Base-by-base conservation (phyloP, 1,140 invertebrate species). In the Acromyrmex heyeri region DNA sequence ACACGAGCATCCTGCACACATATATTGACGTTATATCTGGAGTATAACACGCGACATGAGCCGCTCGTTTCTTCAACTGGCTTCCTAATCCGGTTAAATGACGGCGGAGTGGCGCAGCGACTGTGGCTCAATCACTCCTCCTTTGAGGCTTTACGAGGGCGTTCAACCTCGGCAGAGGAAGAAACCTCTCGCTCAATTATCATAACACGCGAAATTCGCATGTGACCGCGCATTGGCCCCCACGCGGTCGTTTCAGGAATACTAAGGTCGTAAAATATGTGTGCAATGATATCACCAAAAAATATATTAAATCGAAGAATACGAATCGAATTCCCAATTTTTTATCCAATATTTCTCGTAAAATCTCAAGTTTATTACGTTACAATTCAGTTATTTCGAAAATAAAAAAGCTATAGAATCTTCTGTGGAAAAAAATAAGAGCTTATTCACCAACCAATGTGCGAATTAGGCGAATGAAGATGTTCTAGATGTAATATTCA, bases 71-170 rank as follows among this genome's bases (percentile, higher is more conserved):
- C 92, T 92, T 83, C 85, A 76, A 91, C 86, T 90, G 92, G 91
- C 93, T 93, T 94, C 93, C 92, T 94, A 93, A 93, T 93, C 93
- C 91, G 90, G 91, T 92, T 93, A 93, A 93, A 92, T 77, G 91
- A 90, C 87, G 87, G 72, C 61, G 61, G 78, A 76, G 78, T 81
- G 69, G 90, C 90, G 90, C 87, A 87, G 91, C 89, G 91, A 91
- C 91, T 67, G 88, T 83, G 81, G 83, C 91, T 93, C 92, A 90
- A 93, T 93, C 91, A 88, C 91, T 93, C 70, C 87, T 91, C 77
- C 87, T 88, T 76, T 72, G 82, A 92, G 91, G 81, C 91, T 86
- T 93, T 91, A 90, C 87, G 92, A 93, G 93, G 92, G 85, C 93
- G 92, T 94, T 94, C 93, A 94, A 94, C 93, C 88, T 90, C 73